A percentile compares a stretch with the other conserved stretches of the same genome.
These are phyloP conservation scores for Orthosia gracilis DNA, from an alignment of 2,888 invertebrate species.

Conservation along the genomic window DNA sequence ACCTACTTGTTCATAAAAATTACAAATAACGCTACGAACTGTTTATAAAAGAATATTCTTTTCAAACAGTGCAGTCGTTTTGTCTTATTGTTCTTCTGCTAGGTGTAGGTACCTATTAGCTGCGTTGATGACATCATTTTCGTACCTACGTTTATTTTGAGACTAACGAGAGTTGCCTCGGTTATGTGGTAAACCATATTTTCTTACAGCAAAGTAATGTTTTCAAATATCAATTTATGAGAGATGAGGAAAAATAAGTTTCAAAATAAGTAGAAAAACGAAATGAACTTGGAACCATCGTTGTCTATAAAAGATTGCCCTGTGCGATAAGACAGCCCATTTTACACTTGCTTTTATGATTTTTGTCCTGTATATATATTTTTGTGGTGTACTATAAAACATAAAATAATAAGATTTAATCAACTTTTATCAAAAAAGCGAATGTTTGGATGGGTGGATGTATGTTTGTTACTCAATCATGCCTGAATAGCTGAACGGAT, in stretches of 20 bases:
- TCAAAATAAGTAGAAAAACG: background rate
- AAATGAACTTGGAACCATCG: background rate
- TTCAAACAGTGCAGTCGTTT: constrained; percentile 28
- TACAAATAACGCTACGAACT: constrained; percentile 63
- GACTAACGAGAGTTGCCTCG: constrained; percentile 8
- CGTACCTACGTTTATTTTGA: constrained; percentile 29
- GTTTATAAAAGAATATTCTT: constrained; percentile 46
- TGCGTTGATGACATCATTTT: constrained; percentile 53
- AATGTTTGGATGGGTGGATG: no score
- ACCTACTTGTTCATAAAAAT: constrained; percentile 78
- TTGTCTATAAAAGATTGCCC: no score
- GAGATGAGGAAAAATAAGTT: constrained; percentile 6
- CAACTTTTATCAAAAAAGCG: no score
- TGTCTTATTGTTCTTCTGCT: constrained; percentile 51
- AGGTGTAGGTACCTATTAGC: background rate
- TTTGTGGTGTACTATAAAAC: no score
- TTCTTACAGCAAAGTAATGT: background rate
- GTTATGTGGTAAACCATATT: constrained; percentile 7
- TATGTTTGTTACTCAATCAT: no score
- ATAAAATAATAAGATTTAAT: no score
- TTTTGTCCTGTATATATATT: no score
- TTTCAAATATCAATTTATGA: background rate
- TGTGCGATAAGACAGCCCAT: no score
- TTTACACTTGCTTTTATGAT: no score
- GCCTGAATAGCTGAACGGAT: no score